Evolutionary conservation across 2,888 invertebrate genomes (phyloP), one percentile per base, ranked within the genome.

Genomic region (Cryptophagus acutangulus): DNA sequence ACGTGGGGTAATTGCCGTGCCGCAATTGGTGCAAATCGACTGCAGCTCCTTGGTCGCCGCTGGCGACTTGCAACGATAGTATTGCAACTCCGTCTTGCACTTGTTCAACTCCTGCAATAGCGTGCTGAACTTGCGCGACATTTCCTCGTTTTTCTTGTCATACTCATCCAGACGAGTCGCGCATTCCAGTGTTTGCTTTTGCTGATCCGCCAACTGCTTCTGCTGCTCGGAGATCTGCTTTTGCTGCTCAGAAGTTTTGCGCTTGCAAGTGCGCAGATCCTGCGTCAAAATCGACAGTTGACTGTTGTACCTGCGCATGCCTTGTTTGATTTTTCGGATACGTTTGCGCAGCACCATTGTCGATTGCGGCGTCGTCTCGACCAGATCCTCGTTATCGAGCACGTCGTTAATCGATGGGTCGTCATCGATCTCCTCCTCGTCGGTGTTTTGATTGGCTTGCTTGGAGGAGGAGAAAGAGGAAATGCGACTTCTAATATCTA

Each of bases 141-240:
- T 88, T 65, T 90, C 90, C 61, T 91, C 91, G 64, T 88, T 88
- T 64, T 91, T 91, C 69, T 89, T 90, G 59, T 90, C 90, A 55
- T 88, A 86, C 59, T 90, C 90, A 58, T 91, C 90, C 46, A 90
- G 75, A n/a, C 89, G 79, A 10, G 82, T 84, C 0, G 86, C 86
- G 63, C 87, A 88, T 58, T 87, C 87, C 49, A 85, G 62, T 0
- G 82, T 81, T 63, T 84, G 84, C 55, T 84, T 85, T 57, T 83
- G 82, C 58, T 83, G 83, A 52, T 84, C 84, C 0, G 82, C 78
- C 28, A 83, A 70, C 51, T 82, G 76, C 59, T 82, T 82, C 62
- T 83, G 83, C 58, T 84, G 83, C 54, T 87, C 87, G 0, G 81
- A 76, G 31, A 88, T 82, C 40, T 87, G 88, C 59, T 88, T 89